Percentiles rank a stretch among this genome's conserved stretches.
Conservation (phyloP, 2,797 vertebrate genomes). For the Labeo calbasu region DNA sequence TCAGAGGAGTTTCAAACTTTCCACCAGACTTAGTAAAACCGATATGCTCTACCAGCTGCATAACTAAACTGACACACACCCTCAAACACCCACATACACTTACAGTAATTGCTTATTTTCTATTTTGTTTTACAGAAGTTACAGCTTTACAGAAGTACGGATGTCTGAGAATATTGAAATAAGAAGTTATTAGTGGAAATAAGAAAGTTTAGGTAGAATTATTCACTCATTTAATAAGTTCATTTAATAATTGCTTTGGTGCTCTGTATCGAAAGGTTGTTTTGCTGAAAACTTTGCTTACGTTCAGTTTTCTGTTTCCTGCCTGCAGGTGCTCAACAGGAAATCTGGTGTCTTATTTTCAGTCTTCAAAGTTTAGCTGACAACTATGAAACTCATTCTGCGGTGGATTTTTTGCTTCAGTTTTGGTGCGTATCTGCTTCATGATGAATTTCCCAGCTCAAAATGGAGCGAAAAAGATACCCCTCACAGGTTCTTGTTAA, state of each 20-base stretch:
- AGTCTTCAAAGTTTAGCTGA: neutral
- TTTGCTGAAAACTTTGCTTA: neutral
- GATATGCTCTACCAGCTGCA: neutral
- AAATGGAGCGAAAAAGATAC: neutral
- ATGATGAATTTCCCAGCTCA: neutral
- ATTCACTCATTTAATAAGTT: neutral
- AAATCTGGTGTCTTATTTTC: neutral
- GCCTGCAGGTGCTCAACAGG: neutral
- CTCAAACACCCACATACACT: neutral
- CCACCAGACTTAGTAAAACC: neutral
- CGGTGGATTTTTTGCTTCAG: neutral
- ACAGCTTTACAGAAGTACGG: neutral
- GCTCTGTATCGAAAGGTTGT: neutral
- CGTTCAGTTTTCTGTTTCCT: neutral
- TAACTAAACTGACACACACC: neutral
- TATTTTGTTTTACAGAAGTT: no score
- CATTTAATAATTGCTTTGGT: neutral
- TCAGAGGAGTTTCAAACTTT: neutral
- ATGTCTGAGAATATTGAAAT: neutral
- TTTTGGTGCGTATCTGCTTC: neutral
- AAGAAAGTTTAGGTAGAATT: neutral
- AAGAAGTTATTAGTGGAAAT: neutral
- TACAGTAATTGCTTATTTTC: neutral
- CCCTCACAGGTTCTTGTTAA: neutral
- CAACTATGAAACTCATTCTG: conserved; percentile 17